Evolutionary conservation across 2,888 invertebrate genomes (phyloP).

Genomic region (Arge pagana): DNA sequence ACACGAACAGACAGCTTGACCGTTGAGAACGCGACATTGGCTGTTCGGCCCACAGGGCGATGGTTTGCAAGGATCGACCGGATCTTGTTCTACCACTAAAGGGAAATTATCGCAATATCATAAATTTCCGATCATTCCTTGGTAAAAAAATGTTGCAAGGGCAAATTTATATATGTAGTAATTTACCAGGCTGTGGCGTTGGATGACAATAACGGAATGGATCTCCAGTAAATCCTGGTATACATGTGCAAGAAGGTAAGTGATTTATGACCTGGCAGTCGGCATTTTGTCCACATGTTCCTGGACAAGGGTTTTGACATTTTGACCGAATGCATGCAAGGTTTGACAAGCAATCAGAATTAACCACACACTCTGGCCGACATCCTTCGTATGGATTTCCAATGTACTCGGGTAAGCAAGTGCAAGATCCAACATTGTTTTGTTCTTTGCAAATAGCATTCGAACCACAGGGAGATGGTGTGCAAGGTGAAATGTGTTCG

Average conservation of each 20-base stretch:
- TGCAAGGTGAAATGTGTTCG: conserved; percentile 70
- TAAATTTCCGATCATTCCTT: neutral
- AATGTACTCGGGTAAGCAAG: conserved; percentile 68
- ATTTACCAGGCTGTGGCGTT: conserved; percentile 15
- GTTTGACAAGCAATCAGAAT: conserved; percentile 66
- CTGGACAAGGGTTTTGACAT: conserved; percentile 68
- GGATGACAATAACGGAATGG: conserved; percentile 63
- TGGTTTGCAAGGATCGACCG: conserved; percentile 43
- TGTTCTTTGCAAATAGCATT: conserved; percentile 68
- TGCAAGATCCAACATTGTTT: conserved; percentile 67
- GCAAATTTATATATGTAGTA: neutral
- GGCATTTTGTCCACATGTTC: conserved; percentile 73
- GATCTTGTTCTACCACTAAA: conserved; percentile 30
- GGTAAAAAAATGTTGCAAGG: neutral
- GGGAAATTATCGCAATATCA: conserved; percentile 9
- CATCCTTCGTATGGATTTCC: conserved; percentile 61
- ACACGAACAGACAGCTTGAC: conserved; percentile 49
- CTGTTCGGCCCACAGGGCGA: conserved; percentile 75
- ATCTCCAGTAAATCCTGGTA: conserved; percentile 67
- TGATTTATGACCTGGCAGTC: conserved; percentile 70
- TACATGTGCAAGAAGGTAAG: conserved; percentile 67
- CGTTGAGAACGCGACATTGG: conserved; percentile 49
- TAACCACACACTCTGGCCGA: conserved; percentile 64
- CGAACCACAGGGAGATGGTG: conserved; percentile 70
- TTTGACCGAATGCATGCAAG: conserved; percentile 67